phyloP scores from a whole-genome alignment of 2,797 vertebrate genomes.

The Dendrocincla tyrannina region DNA sequence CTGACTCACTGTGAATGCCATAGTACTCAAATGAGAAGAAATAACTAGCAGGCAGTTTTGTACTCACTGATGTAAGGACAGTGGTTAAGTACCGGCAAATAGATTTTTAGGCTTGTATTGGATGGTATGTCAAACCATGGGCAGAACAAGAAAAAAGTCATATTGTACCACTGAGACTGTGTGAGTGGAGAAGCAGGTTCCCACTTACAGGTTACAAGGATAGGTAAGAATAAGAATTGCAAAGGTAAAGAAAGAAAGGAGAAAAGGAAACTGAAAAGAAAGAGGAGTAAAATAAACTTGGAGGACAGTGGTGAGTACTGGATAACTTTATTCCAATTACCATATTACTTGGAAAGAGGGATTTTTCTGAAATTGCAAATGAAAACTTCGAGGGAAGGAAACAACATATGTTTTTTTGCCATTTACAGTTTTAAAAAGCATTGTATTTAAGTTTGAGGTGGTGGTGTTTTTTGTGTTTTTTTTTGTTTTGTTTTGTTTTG shows the following conservation, averaged over 20 bases:
- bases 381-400: not conserved
- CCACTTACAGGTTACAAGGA: not conserved
- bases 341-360: not conserved
- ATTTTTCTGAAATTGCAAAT: not conserved
- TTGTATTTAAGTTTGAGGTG: too few relatives aligned
- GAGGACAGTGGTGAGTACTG: not conserved
- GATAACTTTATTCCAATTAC: not conserved
- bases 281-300: not conserved
- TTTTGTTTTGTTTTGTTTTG: not conserved
- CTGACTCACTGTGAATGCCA: not conserved
- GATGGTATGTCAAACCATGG: not conserved
- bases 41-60: not conserved
- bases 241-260: not conserved
- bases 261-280: not conserved
- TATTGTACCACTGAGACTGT: not conserved
- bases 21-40: not conserved
- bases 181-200: not conserved
- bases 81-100: fast-evolving
- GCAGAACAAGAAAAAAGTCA: not conserved
- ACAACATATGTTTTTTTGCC: not conserved
- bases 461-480: too few relatives aligned
- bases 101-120: not conserved
- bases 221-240: not conserved
- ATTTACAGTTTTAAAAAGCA: fast-evolving
- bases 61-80: not conserved